Base-by-base conservation (phyloP, 2,113 vertebrate species). In the Etheostoma cragini region DNA sequence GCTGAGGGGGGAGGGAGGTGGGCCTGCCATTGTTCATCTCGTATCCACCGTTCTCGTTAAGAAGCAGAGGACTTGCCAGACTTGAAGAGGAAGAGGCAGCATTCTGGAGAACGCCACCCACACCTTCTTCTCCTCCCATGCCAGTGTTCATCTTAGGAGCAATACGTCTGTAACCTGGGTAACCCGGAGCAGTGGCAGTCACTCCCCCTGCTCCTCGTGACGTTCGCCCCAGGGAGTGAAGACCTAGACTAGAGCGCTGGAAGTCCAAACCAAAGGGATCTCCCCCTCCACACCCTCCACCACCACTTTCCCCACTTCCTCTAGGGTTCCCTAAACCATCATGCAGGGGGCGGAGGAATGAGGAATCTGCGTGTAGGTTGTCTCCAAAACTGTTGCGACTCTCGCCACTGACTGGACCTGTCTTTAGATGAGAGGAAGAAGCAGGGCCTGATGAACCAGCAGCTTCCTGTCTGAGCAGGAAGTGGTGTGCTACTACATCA, bases 221-320 rank as follows among this genome's bases (percentile, higher is more conserved):
- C 0, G 95, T 95, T 58, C 96, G 95, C 1, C 96, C 97, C 15
- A 97, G 83, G 0, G 97, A 97, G 71, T 98, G 97, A 62, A 98
- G 88, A 30, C 97, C 97, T 83, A 98, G 87, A 63, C 96, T 95
- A 0, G 97, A 97, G 33, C 93, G 95, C 12, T 98, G 96, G 78
- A 97, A 99, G 74, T 98, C 97, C 90, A 98, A 92, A 26, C 95
- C 70, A 1, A 98, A 98, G 26, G 96, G 97, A 66, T 98, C 97
- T 0, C 94, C 87, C 0, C 93, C 95, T 53, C 75, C 90, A 6
- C 47, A 79, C 10, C 78, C 86, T 35, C 76, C 96, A 86, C 83
- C 95, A 91, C 6, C 95, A 85, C 0, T 94, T 92, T 68, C 87
- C 2, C 71, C 83, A 6, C 63, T 78, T 66, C 80, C 90, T 56